A percentile compares a stretch with the other conserved stretches of the same genome.
Conservation (phyloP, 1,140 invertebrate species). For the Paraescarpia echinospica region DNA sequence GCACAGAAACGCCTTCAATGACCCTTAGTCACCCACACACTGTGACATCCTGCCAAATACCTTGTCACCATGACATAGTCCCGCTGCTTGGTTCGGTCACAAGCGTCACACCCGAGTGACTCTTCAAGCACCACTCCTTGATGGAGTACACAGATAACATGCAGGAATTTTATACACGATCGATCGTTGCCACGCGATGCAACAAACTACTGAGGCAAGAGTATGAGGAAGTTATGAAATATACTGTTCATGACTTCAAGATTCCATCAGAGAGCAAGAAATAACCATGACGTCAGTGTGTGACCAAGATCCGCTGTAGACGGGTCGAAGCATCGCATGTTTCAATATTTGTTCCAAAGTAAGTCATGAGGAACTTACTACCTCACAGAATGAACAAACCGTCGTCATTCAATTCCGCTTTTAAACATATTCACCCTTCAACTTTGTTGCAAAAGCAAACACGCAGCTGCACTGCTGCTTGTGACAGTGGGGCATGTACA, state of each 20-base stretch:
- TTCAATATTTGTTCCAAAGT: no score
- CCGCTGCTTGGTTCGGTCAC: neutral
- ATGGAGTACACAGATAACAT: neutral
- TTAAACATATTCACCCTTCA: neutral
- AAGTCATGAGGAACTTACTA: no score
- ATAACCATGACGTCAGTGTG: no score
- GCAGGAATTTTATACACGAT: neutral
- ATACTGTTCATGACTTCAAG: no score
- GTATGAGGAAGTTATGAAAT: neutral
- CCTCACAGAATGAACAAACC: no score
- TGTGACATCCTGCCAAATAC: neutral
- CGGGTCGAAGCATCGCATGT: no score
- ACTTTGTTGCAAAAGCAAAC: neutral
- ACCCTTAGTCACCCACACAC: neutral
- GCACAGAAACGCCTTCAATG: neutral
- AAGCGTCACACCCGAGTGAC: neutral
- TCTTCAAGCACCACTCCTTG: neutral
- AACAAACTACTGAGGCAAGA: neutral
- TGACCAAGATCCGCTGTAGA: no score
- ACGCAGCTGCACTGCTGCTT: neutral
- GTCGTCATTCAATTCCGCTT: neutral
- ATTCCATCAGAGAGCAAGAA: no score
- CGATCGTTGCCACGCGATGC: neutral
- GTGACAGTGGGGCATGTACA: neutral
- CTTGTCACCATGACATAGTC: neutral